A percentile compares a stretch with the other conserved stretches of the same genome.
Conservation (phyloP, 30 jellyfish, hydroid and myxozoan genomes). For the Aurelia sp. region DNA sequence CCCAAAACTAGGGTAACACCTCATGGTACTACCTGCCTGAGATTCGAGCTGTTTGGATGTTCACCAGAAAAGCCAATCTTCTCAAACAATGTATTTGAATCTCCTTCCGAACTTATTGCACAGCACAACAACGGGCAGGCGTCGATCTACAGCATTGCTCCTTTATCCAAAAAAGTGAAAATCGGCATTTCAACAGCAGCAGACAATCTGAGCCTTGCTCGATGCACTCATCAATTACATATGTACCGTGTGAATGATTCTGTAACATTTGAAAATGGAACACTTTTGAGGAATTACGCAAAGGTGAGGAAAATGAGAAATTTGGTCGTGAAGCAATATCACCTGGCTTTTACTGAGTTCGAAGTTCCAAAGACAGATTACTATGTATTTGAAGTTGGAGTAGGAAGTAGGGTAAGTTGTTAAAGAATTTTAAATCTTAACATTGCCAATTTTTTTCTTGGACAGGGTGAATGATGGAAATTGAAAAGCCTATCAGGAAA, state of each 20-base stretch:
- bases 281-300: not conserved
- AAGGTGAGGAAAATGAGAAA: too few relatives aligned
- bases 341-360: too few relatives aligned
- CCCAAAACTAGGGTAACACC: conserved; percentile 12
- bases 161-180: not conserved
- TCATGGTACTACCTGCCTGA: conserved; percentile 5
- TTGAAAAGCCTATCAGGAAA: too few relatives aligned
- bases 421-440: too few relatives aligned
- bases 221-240: too few relatives aligned
- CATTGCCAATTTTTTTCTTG: too few relatives aligned
- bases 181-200: conserved; percentile 9
- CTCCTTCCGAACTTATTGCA: not conserved
- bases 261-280: not conserved
- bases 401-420: not conserved
- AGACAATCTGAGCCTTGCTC: not conserved
- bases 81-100: not conserved
- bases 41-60: conserved; percentile 66
- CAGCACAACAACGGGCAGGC: not conserved
- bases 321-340: too few relatives aligned
- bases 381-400: not conserved
- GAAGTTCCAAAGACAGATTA: not conserved
- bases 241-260: too few relatives aligned
- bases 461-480: too few relatives aligned
- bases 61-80: not conserved
- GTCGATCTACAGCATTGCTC: conserved; percentile 6